Base-by-base conservation (phyloP, 2,113 vertebrate species). In the Triplophysa tibetana region DNA sequence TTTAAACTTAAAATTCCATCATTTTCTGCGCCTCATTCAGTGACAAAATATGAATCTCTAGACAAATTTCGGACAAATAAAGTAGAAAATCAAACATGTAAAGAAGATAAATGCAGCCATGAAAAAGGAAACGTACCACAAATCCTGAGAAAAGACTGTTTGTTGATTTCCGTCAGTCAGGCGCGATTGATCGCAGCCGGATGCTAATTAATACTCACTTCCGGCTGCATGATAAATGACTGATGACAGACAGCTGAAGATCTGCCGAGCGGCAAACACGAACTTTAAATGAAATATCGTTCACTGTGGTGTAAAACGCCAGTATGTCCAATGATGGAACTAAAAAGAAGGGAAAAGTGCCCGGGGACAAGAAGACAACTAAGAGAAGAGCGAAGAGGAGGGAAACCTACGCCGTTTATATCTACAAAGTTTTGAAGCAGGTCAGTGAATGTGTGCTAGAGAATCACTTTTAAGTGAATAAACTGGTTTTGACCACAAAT, bases 351-450 rank as follows among this genome's bases (percentile, higher is more conserved):
- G 92, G 86, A 1, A 90, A 92, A 84, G 72, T 12, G 10, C 70
- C 91, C 0, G 68, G 86, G 2, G 92, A 93, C 19, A 93, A 90
- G 73, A 93, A 89, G 56, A 14, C 65, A 0, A 87, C 78, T 0
- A 88, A 91, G 81, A 89, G 88, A 81, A 93, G 84, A 74, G 79
- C 75, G 3, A 93, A 92, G 79, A 86, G 92, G 43, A 88, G 90
- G 64, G 91, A 93, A 80, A 93, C 91, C 0, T 94, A 93, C 77
- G 90, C 91, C 2, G 91, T 93, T 88, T 93, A 93, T 80, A 94
- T 94, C 83, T 93, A 94, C 73, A 93, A 93, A 86, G 92, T 93
- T 63, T 78, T 94, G 65, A 93, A 93, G 70, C 93, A 93, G 91
- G 93, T 93, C 76, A 33, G 88, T 23, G 11, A 13, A 8, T 17